Percentiles rank a stretch among this genome's conserved stretches.
Evolutionary conservation across 2,888 invertebrate species (phyloP).

Genomic region (Eupeodes luniger): DNA sequence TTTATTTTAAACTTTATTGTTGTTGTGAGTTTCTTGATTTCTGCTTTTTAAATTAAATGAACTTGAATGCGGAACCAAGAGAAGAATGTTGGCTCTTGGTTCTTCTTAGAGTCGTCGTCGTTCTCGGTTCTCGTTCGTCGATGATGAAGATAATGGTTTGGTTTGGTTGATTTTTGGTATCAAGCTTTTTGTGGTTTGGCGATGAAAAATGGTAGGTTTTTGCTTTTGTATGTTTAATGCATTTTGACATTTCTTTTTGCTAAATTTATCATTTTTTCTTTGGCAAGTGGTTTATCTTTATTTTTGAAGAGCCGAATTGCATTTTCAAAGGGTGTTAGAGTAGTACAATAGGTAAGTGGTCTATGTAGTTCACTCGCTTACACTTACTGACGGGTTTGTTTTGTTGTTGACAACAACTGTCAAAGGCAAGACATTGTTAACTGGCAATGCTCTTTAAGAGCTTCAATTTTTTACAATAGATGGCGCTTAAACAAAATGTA

Average conservation of each 20-base stretch:
- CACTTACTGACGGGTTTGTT: not conserved
- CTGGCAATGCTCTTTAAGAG: not conserved
- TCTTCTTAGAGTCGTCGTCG: no score
- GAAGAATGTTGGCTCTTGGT: conserved; percentile 17
- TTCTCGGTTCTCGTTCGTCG: no score
- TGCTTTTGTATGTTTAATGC: conserved; percentile 29
- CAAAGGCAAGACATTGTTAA: not conserved
- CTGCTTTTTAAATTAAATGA: not conserved
- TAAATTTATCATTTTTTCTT: conserved; percentile 22
- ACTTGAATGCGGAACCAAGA: conserved; percentile 18
- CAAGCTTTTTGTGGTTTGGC: not conserved
- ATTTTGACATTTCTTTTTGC: conserved; percentile 40
- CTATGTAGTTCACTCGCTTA: not conserved
- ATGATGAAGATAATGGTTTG: not conserved
- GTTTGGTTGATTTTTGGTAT: conserved; percentile 10
- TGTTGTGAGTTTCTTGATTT: not conserved
- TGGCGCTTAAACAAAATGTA: not conserved
- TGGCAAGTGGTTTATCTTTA: not conserved
- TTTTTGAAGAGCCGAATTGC: conserved; percentile 10
- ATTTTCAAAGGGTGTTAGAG: conserved; percentile 15
- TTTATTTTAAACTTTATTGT: not conserved
- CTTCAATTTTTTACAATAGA: not conserved
- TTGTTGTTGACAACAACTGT: not conserved
- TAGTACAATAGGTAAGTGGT: not conserved
- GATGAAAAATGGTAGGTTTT: conserved; percentile 18